Evolutionary conservation across 2,888 invertebrate genomes (phyloP).

Genomic region (Amiota minor): DNA sequence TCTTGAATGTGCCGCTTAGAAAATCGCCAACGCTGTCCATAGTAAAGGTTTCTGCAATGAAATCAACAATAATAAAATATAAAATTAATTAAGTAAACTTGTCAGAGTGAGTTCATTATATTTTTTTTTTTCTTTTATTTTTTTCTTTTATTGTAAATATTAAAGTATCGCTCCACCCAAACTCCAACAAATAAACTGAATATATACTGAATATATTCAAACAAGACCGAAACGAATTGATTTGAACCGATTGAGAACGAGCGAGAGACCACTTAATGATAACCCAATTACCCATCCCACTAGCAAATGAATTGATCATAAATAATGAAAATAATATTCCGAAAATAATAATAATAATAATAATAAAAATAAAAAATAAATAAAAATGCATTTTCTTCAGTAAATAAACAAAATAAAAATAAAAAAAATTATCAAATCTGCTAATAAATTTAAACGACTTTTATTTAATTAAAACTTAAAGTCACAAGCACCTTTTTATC

Average conservation of each 20-base stretch:
- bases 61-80: conserved; percentile 42
- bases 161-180: too few species aligned
- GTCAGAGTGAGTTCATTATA: background rate
- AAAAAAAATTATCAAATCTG: background rate
- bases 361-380: background rate
- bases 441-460: conserved; percentile 32
- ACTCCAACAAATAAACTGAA: too few species aligned
- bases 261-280: conserved; percentile 50
- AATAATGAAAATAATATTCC: conserved; percentile 39
- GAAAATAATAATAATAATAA: background rate
- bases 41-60: conserved; percentile 65
- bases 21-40: conserved; percentile 69
- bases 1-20: conserved; percentile 64
- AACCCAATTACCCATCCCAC: conserved; percentile 60
- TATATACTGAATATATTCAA: background rate
- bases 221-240: background rate
- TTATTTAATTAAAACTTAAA: conserved; percentile 35
- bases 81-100: conserved; percentile 53
- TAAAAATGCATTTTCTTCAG: background rate
- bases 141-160: conserved; percentile 10
- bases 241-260: conserved; percentile 16
- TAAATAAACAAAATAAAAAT: too few species aligned
- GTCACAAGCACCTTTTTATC: background rate
- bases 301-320: conserved; percentile 59
- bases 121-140: too few species aligned